Base-by-base conservation (phyloP, 35 echinoderm and acorn worm species). In the Apostichopus japonicus region DNA sequence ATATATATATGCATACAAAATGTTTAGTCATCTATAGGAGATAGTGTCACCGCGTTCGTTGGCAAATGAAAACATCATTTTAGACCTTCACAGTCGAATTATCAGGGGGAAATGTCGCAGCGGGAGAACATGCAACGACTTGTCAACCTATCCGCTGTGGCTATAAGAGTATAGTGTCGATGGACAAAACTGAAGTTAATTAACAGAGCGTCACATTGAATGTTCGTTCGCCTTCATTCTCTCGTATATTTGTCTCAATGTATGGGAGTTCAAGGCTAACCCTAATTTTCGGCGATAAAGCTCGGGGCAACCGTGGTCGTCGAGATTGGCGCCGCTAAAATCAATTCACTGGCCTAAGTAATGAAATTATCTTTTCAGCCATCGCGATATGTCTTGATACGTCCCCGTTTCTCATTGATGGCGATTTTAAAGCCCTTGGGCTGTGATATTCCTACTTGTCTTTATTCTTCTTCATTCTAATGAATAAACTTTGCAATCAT, bases 281-380 rank as follows among this genome's bases (percentile, higher is more conserved):
- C 5, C 71, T 75, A 75, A 75, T 75, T 75, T 75, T 19, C 33
- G 33, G n/a, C 71, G 71, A 19, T 21, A 23, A 75, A 75, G 71
- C 71, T 75, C 71, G 71, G 71, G 71, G 71, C 71, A 75, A 75
- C 71, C 15, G 17, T 75, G 71, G 71, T 75, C 71, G 71, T 75
- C 71, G 71, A 75, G 71, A 21, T 75, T 75, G 71, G 71, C 71
- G 71, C 71, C 71, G 71, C 71, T 75, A 75, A 75, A 75, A 75
- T 75, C 71, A 75, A 75, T 75, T 75, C 71, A 23, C 71, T 75
- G 71, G 71, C 71, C 71, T 75, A 75, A 75, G 71, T 75, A 75
- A 75, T 75, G 71, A 75, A 75, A 75, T 75, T 75, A 75, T 75
- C 17, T 75, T 75, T 75, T 75, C 71, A 75, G 71, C 71, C 71